A percentile compares a stretch with the other conserved stretches of the same genome.
These are phyloP conservation scores for Drosophila arizonae DNA, from an alignment of 1,140 invertebrate genomes.

Conservation along the genomic window DNA sequence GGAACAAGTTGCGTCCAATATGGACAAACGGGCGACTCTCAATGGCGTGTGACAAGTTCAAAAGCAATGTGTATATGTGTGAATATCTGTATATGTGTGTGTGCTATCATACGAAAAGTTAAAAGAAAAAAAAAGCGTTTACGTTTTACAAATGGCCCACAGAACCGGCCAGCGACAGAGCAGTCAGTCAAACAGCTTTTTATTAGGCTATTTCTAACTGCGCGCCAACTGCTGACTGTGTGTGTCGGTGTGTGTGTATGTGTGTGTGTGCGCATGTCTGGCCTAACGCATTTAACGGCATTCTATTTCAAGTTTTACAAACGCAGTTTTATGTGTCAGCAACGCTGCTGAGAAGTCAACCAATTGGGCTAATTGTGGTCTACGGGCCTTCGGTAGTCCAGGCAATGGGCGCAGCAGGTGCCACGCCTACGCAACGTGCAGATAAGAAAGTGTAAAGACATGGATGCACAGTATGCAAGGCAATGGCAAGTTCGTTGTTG, in stretches of 20 bases:
- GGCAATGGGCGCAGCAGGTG: slow-evolving; percentile 25
- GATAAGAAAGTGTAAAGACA: background rate
- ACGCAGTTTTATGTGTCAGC: slow-evolving; percentile 31
- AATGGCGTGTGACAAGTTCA: slow-evolving; percentile 78
- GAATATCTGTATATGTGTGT: slow-evolving; percentile 14
- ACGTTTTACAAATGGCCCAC: slow-evolving; percentile 53
- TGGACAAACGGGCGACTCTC: slow-evolving; percentile 57
- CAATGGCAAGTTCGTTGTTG: slow-evolving; percentile 27
- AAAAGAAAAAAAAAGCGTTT: slow-evolving; percentile 24
- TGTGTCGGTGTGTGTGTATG: background rate
- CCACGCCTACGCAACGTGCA: slow-evolving; percentile 26
- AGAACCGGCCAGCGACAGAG: slow-evolving; percentile 60
- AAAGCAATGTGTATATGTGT: slow-evolving; percentile 40
- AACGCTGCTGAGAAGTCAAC: slow-evolving; percentile 11
- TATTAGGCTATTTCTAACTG: slow-evolving; percentile 72
- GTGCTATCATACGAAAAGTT: slow-evolving; percentile 37
- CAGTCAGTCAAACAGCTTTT: slow-evolving; percentile 60
- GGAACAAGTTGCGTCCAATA: slow-evolving; percentile 74
- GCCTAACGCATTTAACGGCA: slow-evolving; percentile 74
- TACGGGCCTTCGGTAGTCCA: slow-evolving; percentile 9
- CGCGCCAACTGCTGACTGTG: slow-evolving; percentile 48
- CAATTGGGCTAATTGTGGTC: slow-evolving; percentile 42
- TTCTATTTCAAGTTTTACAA: slow-evolving; percentile 47
- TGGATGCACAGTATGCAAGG: background rate
- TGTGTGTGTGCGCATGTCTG: slow-evolving; percentile 16